Percentiles rank a stretch among this genome's conserved stretches.
Conservation (phyloP, 2,797 vertebrate species). For the Nothura maculosa region DNA sequence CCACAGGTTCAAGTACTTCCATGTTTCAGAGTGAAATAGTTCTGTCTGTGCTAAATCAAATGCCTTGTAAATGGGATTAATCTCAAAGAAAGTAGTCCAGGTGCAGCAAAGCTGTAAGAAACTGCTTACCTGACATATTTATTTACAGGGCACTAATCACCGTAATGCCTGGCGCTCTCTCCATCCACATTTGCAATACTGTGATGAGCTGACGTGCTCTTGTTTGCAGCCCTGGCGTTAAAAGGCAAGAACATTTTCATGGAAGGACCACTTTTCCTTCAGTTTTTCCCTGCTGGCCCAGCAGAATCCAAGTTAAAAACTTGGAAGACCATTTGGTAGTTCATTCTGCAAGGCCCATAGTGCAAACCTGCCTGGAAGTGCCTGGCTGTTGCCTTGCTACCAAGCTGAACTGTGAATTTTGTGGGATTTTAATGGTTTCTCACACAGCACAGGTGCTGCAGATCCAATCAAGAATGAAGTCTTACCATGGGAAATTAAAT, state of each 20-base stretch:
- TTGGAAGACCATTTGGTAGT: background rate
- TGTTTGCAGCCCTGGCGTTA: background rate
- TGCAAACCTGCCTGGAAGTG: background rate
- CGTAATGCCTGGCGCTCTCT: background rate
- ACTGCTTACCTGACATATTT: slow-evolving; percentile 15
- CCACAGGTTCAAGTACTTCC: background rate
- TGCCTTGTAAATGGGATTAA: background rate
- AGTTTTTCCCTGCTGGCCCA: background rate
- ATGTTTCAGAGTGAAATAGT: slow-evolving; percentile 5
- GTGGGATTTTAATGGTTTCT: background rate
- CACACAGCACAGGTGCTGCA: background rate
- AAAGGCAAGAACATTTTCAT: background rate
- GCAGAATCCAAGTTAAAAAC: background rate
- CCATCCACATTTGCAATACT: background rate
- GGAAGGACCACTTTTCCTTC: background rate
- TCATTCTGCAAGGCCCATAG: background rate
- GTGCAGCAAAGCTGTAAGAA: background rate
- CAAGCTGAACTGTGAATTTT: background rate
- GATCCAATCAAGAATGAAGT: background rate
- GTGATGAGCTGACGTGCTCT: background rate
- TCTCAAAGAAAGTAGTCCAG: background rate
- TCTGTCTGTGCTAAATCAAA: slow-evolving; percentile 10
- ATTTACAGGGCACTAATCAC: slow-evolving; percentile 27
- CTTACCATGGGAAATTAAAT: background rate
- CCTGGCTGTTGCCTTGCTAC: background rate